Percentiles rank a stretch among this genome's conserved stretches.
phyloP scores from a whole-genome alignment of 2,888 invertebrate species.

The Mermis nigrescens region DNA sequence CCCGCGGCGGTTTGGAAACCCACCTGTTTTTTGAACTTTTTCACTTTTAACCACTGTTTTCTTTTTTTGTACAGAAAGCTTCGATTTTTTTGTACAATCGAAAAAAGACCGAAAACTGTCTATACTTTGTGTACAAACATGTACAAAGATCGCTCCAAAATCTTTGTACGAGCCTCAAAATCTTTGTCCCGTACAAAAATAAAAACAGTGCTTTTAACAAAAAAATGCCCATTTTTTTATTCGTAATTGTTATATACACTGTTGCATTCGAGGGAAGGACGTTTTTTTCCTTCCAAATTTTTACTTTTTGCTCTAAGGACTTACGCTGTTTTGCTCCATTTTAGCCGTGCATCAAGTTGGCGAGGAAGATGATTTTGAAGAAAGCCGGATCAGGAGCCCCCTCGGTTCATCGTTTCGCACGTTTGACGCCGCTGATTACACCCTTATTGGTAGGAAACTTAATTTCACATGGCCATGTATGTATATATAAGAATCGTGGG shows the following conservation, averaged over 20 bases:
- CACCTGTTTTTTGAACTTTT: background rate
- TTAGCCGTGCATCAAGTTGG: conserved; percentile 25
- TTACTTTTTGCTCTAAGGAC: background rate
- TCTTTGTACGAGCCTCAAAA: too few species aligned
- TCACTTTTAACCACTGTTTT: too few species aligned
- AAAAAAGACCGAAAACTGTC: too few species aligned
- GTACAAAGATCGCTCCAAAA: too few species aligned
- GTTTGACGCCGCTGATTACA: conserved; percentile 73
- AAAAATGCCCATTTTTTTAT: background rate
- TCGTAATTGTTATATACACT: background rate
- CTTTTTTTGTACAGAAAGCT: too few species aligned
- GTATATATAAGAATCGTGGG: too few species aligned
- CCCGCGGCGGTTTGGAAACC: too few species aligned
- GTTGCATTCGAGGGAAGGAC: too few species aligned
- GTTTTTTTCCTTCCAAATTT: background rate
- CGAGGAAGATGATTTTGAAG: conserved; percentile 34
- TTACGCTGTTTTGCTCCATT: conserved; percentile 3
- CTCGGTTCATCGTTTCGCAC: conserved; percentile 85
- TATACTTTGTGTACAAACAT: too few species aligned
- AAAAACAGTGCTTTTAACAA: too few species aligned
- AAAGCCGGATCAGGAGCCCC: conserved; percentile 42
- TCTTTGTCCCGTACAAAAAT: too few species aligned
- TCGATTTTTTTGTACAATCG: too few species aligned
- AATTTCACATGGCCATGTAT: background rate
- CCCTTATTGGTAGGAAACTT: conserved; percentile 6